These are phyloP conservation scores for Gymnothorax javanicus DNA, from an alignment of 2,797 vertebrate species.

Conservation along the genomic window DNA sequence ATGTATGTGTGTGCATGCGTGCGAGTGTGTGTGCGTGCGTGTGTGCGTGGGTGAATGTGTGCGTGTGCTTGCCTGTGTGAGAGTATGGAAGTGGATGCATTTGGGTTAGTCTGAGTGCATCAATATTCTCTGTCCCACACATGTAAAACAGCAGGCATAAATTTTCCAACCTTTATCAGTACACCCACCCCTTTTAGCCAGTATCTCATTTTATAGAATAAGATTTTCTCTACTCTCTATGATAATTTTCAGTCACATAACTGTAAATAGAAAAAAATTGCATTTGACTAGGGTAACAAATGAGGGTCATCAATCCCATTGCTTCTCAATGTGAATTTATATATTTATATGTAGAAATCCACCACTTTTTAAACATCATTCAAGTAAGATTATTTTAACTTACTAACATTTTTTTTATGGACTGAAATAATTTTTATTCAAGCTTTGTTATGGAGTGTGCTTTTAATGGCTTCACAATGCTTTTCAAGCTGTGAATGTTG, in stretches of 20 bases:
- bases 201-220: neutral
- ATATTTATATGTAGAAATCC: neutral
- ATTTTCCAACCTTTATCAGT: neutral
- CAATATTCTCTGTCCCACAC: constrained; percentile 12
- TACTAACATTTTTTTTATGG: neutral
- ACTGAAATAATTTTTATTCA: constrained; percentile 21
- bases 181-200: neutral
- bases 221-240: neutral
- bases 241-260: neutral
- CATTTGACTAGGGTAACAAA: neutral
- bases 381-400: constrained; percentile 30
- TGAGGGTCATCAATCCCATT: neutral
- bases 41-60: neutral
- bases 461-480: constrained; percentile 30
- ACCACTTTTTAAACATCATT: constrained; percentile 33
- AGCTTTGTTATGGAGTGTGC: neutral
- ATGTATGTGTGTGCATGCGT: neutral
- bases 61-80: neutral
- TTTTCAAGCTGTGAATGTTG: constrained; percentile 38
- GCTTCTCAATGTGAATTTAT: neutral
- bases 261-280: neutral
- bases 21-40: neutral
- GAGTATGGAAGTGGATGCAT: neutral
- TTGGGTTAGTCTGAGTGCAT: neutral
- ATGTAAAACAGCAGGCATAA: constrained; percentile 25